Conservation (phyloP, 2,888 invertebrate genomes). For the Nymphalis polychloros region DNA sequence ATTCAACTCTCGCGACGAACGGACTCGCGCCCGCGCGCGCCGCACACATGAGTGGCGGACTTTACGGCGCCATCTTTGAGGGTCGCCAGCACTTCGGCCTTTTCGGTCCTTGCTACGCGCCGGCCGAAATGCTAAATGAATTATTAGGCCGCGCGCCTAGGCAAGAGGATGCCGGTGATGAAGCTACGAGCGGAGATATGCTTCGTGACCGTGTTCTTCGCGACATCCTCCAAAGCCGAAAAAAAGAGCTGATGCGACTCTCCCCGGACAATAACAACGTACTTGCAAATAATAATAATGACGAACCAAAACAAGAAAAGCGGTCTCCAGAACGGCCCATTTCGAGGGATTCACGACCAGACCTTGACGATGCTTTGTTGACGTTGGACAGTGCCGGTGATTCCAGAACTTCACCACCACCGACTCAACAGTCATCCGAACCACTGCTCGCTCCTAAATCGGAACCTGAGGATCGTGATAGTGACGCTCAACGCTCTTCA, state of each 20-base stretch:
- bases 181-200: conserved; percentile 74
- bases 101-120: conserved; percentile 92
- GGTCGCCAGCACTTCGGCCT: conserved; percentile 90
- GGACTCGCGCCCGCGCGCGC: conserved; percentile 82
- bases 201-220: conserved; percentile 92
- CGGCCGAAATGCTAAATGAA: conserved; percentile 96
- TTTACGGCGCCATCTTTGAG: conserved; percentile 93
- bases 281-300: conserved; percentile 80
- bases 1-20: conserved; percentile 84
- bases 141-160: conserved; percentile 90
- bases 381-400: conserved; percentile 81
- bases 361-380: conserved; percentile 83
- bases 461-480: conserved; percentile 84
- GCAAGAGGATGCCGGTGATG: conserved; percentile 84
- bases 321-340: conserved; percentile 83
- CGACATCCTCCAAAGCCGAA: conserved; percentile 94
- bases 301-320: conserved; percentile 79
- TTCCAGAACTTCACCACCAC: conserved; percentile 78
- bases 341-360: conserved; percentile 83
- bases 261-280: conserved; percentile 82
- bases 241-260: conserved; percentile 89
- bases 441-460: conserved; percentile 84
- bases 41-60: conserved; percentile 91
- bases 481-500: conserved; percentile 81
- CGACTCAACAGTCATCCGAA: conserved; percentile 79